Percentiles rank a stretch among this genome's conserved stretches.
phyloP scores from a whole-genome alignment of 1,140 invertebrate genomes.

The Brachionus angularis region DNA sequence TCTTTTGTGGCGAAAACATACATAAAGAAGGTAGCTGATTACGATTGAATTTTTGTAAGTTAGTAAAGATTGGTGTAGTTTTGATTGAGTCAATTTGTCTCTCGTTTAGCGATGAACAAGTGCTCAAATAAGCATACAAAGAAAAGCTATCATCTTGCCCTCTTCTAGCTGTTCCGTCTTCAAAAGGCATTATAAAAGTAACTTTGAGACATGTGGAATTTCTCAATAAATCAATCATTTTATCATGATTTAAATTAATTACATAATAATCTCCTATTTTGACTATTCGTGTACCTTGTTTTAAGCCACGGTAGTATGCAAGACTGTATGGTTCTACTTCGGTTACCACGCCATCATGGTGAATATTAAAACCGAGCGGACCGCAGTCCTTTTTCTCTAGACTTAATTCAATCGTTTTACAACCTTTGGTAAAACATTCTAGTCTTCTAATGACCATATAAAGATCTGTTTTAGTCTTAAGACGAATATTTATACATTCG shows the following conservation, averaged over 20 bases:
- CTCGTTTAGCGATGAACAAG: constrained; percentile 50
- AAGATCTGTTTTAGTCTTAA: constrained; percentile 65
- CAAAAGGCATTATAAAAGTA: constrained; percentile 72
- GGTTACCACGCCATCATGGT: constrained; percentile 88
- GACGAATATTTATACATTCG: constrained; percentile 37
- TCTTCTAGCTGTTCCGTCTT: constrained; percentile 66
- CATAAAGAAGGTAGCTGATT: no score
- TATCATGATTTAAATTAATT: constrained; percentile 80
- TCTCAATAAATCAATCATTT: constrained; percentile 86
- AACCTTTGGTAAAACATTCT: constrained; percentile 68
- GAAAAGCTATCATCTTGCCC: constrained; percentile 35
- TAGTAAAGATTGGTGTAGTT: constrained; percentile 2
- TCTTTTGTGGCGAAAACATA: constrained; percentile 36
- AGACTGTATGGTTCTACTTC: constrained; percentile 81
- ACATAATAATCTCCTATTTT: constrained; percentile 83
- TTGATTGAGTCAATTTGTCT: constrained; percentile 46
- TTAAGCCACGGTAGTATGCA: constrained; percentile 80
- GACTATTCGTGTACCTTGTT: constrained; percentile 80
- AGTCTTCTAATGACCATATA: constrained; percentile 72
- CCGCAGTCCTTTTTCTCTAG: constrained; percentile 73
- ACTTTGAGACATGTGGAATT: constrained; percentile 79
- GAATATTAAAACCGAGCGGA: constrained; percentile 89
- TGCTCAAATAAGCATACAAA: constrained; percentile 45
- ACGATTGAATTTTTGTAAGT: constrained; percentile 26
- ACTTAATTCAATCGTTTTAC: constrained; percentile 68